Evolutionary conservation across 1,140 invertebrate genomes (phyloP).

Genomic region (Drosophila dunni): DNA sequence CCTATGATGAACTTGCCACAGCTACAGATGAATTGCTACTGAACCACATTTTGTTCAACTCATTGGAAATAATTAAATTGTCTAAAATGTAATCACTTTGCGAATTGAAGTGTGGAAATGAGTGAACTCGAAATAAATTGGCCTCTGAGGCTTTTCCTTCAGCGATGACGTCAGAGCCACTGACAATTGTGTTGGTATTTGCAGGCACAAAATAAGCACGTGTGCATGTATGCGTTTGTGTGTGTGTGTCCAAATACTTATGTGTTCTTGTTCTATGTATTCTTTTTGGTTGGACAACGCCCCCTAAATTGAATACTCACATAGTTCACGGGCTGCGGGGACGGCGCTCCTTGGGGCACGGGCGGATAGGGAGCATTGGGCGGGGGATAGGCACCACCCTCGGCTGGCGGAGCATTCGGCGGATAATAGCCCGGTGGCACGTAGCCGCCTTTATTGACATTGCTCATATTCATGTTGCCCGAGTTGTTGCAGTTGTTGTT

Average conservation of each 20-base stretch:
- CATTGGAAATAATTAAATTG: neutral
- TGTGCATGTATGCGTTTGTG: too few relatives aligned
- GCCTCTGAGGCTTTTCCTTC: too few relatives aligned
- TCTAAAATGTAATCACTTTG: neutral
- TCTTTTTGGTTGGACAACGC: constrained; percentile 20
- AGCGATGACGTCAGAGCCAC: constrained; percentile 9
- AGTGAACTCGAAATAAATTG: neutral
- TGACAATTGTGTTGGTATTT: too few relatives aligned
- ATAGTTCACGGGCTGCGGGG: constrained; percentile 24
- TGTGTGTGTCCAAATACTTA: neutral
- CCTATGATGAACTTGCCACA: neutral
- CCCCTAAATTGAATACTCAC: constrained; percentile 38
- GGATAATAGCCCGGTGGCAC: constrained; percentile 70
- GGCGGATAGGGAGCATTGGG: constrained; percentile 31
- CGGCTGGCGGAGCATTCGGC: constrained; percentile 67
- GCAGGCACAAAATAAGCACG: too few relatives aligned
- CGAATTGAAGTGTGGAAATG: neutral
- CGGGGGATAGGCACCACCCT: constrained; percentile 40
- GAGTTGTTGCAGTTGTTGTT: constrained; percentile 5
- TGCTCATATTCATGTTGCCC: constrained; percentile 59
- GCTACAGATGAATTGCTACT: neutral
- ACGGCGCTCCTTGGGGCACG: neutral
- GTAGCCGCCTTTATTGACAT: constrained; percentile 74
- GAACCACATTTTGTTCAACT: neutral
- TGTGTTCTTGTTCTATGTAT: neutral